Base-by-base conservation (phyloP, 2,113 vertebrate genomes). In the Myrmophylax atrothorax region DNA sequence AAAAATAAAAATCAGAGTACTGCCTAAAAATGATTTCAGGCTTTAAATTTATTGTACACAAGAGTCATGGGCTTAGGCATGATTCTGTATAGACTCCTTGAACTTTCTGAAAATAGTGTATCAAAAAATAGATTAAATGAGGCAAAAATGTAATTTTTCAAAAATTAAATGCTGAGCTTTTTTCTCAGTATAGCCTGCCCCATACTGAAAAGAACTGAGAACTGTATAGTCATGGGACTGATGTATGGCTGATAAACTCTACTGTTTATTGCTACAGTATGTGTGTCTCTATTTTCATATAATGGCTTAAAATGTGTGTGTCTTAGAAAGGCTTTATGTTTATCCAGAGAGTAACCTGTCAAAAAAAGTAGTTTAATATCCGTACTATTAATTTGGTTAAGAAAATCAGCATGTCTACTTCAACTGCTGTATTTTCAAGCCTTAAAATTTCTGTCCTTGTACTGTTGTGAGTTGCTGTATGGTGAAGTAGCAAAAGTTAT, bases 401-500 rank as follows among this genome's bases (percentile, higher is more conserved):
- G 60, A 76, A 89, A 67, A 67, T 83, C 14, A 72, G 3, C 2
- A 4, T 35, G 40, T 87, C 68, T 73, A 4, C 11, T 74, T 4
- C 26, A n/a, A 52, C 33, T 53, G 9, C 31, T 86, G 2, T 58
- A 35, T 74, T 95, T 17, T 77, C 10, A 69, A 52, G 44, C 14
- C 25, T 69, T 92, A 74, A 94, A 67, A 70, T 59, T 52, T 42
- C 18, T 91, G 17, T 50, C 26, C 7, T 94, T 89, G 18, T 69
- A 35, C 20, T 64, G 9, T 49, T 88, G 28, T 50, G 67, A 85
- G 55, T 33, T 92, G 64, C 73, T 92, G 24, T 77, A 62, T 78
- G 66, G 85, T 85, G 88, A 93, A 94, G 85, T 83, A 29, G 56
- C 44, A 84, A 47, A 94, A 72, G 67, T 53, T 81, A 91, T 79